Percentiles rank a stretch among this genome's conserved stretches.
Evolutionary conservation across 2,113 vertebrate genomes (phyloP).

Genomic region (Solea solea): DNA sequence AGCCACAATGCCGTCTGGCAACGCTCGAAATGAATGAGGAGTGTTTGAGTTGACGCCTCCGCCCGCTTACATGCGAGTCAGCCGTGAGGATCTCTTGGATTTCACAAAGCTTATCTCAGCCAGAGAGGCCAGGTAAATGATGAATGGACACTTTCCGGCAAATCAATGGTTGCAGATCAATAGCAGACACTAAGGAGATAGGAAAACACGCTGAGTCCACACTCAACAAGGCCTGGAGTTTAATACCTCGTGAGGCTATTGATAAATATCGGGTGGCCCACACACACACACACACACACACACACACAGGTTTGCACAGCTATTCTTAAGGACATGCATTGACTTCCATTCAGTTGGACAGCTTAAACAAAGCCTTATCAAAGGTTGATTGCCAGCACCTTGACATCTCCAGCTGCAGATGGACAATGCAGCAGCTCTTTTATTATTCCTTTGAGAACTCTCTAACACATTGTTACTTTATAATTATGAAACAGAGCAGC

Average conservation of each 20-base stretch:
- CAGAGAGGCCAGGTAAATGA: conserved; percentile 38
- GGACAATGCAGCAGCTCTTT: not conserved
- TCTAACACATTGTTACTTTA: conserved; percentile 16
- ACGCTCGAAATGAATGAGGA: too few relatives aligned
- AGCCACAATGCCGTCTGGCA: too few relatives aligned
- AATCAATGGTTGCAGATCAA: conserved; percentile 55
- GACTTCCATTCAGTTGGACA: too few relatives aligned
- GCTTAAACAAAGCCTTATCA: too few relatives aligned
- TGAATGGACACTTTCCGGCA: conserved; percentile 47
- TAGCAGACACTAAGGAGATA: conserved; percentile 40
- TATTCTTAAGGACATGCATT: too few relatives aligned
- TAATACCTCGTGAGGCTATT: conserved; percentile 34
- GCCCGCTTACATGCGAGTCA: not conserved
- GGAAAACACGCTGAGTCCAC: conserved; percentile 45
- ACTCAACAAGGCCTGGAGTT: conserved; percentile 48
- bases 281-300: not conserved
- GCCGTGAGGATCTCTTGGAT: conserved; percentile 7
- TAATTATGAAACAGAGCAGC: conserved; percentile 1
- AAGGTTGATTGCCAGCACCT: not conserved
- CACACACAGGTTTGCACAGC: not conserved
- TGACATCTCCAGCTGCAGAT: conserved; percentile 2
- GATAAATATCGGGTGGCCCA: conserved; percentile 18
- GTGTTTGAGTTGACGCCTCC: too few relatives aligned
- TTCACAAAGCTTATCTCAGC: conserved; percentile 32
- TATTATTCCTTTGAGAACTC: conserved; percentile 11